phyloP scores from a whole-genome alignment of 2,113 vertebrate genomes.

The Onychostruthus taczanowskii region DNA sequence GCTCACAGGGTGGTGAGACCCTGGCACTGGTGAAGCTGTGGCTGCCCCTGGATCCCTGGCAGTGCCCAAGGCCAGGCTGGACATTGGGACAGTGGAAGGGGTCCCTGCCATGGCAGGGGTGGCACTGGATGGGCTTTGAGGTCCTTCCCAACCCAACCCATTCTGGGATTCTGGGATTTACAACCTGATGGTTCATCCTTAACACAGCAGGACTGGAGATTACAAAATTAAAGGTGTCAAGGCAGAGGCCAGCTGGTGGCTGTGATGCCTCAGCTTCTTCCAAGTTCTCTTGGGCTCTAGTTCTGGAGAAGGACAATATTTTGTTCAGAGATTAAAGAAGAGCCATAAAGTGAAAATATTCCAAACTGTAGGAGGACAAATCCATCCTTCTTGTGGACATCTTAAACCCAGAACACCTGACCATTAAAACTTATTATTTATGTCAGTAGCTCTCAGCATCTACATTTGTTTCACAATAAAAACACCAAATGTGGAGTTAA shows the following conservation, averaged over 20 bases:
- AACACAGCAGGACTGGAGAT: not conserved
- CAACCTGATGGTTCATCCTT: not conserved
- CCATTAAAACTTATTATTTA: not conserved
- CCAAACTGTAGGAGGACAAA: not conserved
- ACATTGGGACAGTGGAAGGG: accelerated
- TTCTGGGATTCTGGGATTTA: not conserved
- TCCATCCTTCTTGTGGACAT: not conserved
- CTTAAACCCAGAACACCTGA: not conserved
- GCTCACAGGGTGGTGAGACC: not conserved
- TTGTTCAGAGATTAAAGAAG: not conserved
- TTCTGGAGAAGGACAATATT: not conserved
- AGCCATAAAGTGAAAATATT: not conserved
- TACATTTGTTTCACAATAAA: not conserved
- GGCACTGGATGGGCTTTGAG: accelerated
- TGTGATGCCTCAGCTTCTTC: not conserved
- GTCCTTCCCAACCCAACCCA: not conserved
- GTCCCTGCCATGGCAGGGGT: not conserved
- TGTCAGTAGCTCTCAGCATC: not conserved
- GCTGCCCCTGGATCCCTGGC: not conserved
- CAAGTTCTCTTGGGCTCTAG: not conserved
- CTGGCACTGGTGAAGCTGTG: not conserved
- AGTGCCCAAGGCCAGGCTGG: not conserved
- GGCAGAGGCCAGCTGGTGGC: not conserved
- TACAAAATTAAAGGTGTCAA: not conserved
- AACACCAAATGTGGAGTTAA: not conserved